Evolutionary conservation across 2,888 invertebrate genomes (phyloP).

Genomic region (Thymelicus lineola): DNA sequence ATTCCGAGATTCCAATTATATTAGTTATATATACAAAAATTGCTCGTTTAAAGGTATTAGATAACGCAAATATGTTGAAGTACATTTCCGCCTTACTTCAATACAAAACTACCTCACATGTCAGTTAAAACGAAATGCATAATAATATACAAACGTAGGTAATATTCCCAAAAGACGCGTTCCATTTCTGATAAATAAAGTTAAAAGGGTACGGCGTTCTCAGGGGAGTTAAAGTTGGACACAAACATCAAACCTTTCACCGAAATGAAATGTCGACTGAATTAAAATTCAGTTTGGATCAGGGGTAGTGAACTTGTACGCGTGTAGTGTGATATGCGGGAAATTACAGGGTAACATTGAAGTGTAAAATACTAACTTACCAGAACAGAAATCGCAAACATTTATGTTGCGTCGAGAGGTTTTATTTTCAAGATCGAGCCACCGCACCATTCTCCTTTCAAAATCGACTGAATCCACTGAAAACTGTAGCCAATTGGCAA

Average conservation of each 20-base stretch:
- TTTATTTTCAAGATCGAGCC: no score
- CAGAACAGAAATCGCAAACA: no score
- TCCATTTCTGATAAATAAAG: slow-evolving; percentile 66
- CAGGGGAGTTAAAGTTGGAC: slow-evolving; percentile 30
- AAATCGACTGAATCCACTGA: no score
- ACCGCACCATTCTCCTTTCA: no score
- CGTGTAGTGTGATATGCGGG: not conserved
- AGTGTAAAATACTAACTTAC: no score
- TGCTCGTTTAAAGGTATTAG: no score
- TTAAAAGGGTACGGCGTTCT: slow-evolving; percentile 66
- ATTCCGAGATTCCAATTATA: no score
- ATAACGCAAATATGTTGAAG: no score
- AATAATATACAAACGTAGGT: slow-evolving; percentile 56
- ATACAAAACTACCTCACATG: not conserved
- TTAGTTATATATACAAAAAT: no score
- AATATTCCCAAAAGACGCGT: slow-evolving; percentile 59
- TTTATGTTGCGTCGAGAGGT: no score
- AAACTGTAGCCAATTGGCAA: no score
- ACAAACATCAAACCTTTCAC: slow-evolving; percentile 33
- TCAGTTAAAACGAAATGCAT: slow-evolving; percentile 34
- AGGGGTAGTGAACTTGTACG: slow-evolving; percentile 9
- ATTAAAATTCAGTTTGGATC: slow-evolving; percentile 34
- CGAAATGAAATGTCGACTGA: slow-evolving; percentile 34
- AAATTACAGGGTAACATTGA: not conserved
- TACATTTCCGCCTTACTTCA: no score